Base-by-base conservation (phyloP, 2,888 invertebrate genomes). In the Pemphredon lugubris region DNA sequence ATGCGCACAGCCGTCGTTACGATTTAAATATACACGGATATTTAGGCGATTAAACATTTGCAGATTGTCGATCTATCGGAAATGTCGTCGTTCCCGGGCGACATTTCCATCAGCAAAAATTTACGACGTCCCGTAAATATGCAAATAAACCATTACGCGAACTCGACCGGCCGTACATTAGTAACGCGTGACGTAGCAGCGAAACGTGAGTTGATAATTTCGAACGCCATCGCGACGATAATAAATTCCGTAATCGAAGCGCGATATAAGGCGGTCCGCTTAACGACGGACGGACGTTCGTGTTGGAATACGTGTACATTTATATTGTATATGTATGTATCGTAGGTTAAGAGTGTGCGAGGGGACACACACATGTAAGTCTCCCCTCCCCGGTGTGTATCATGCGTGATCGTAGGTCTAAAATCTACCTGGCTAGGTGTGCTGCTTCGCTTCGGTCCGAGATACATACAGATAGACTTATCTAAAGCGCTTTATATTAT, bases 41-140 rank as follows among this genome's bases (percentile, higher is more conserved):
- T 40, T 55, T 26, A 23, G 0, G 16, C 18, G 45, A 61, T 45
- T 26, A 37, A 65, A 44, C 69, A 18, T 30, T 42, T n/a, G 32
- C 26, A 16, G 13, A 47, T 30, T 39, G 53, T 14, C 47, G 58
- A 53, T 68, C 32, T 13, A 11, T 7, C 16, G n/a, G 11, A 40
- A 34, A 2, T n/a, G 0, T 5, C 7, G 20, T 6, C 20, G 45
- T 23, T 3, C 23, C 16, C 51, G 13, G 2, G 44, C 44, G 34
- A 21, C 21, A 11, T 30, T 40, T 14, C n/a, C 18, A 48, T 42
- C 42, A 34, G 1, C 1, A 6, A 20, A 37, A 50, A 32, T 21
- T 47, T 5, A 9, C 16, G 13, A 21, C 21, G 2, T 3, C 6
- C 39, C 40, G 30, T n/a, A 14, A 50, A 34, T 9, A n/a, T 16